Base-by-base conservation (phyloP, 2,113 vertebrate species). In the Dipodomys spectabilis region DNA sequence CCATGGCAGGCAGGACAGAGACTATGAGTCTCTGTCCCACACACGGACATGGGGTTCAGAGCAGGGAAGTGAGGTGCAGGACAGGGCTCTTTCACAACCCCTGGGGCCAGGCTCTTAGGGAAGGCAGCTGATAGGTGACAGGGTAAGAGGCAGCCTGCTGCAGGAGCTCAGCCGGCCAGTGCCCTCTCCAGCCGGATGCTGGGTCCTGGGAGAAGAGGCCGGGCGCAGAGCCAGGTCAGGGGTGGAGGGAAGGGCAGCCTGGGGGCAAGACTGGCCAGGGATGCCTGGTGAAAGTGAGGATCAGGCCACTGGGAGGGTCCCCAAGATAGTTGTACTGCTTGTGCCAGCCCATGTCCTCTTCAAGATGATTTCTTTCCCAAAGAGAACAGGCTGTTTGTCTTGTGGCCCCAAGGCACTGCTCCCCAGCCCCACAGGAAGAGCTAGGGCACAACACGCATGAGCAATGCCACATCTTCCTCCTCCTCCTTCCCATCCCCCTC, bases 61-160 rank as follows among this genome's bases (percentile, higher is more conserved):
- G 84, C 82, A 81, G 30, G 15, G 44, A 89, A 82, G 44, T 2
- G 60, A 82, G 19, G 23, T 72, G 27, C 28, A 86, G 80, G 57
- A 60, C 10, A n/a, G 39, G 69, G 19, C 44, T 75, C 92, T 96
- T 96, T 77, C 75, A 6, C 86, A 88, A 75, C 74, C 35, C 28
- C n/a, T 0, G 44, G 78, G 84, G 64, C 16, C 67, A 35, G 73
- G 32, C 27, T 80, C 88, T 72, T 65, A 79, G 86, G 45, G 88
- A 60, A 2, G 28, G n/a, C n/a, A 18, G 53, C 79, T 95, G 82
- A 92, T 91, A 93, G 80, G 94, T 94, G 94, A 84, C 67, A 32
- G 75, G 60, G 44, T 53, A 64, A 77, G 64, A 88, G 23, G 78
- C 95, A 92, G 94, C 28, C 81, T 78, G 0, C 0, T 3, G 13